A percentile compares a stretch with the other conserved stretches of the same genome.
These are phyloP conservation scores for Physocephala rufipes DNA, from an alignment of 2,888 invertebrate species.

Conservation along the genomic window DNA sequence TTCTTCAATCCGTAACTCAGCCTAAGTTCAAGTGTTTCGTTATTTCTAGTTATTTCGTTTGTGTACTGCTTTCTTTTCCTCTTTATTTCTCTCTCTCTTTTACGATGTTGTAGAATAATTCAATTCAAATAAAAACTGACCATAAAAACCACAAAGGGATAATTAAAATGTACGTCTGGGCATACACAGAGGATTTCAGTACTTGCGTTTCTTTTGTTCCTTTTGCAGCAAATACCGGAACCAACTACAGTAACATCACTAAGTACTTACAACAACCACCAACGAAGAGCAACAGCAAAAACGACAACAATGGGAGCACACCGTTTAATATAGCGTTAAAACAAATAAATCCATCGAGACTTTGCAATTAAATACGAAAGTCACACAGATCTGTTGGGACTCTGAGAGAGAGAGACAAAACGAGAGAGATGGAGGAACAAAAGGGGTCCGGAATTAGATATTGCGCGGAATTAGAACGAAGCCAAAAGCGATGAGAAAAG, in stretches of 20 bases:
- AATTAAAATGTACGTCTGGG: slow-evolving; percentile 29
- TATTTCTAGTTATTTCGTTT: no score
- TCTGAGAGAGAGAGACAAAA: no score
- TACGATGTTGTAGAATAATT: slow-evolving; percentile 1
- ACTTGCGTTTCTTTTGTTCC: not conserved
- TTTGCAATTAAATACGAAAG: not conserved
- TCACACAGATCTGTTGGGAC: not conserved
- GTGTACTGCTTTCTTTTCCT: not conserved
- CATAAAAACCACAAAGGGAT: slow-evolving; percentile 27
- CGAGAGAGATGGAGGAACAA: no score
- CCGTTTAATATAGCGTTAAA: no score
- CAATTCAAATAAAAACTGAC: slow-evolving; percentile 25
- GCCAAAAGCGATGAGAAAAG: not conserved
- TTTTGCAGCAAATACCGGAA: not conserved
- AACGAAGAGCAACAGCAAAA: not conserved
- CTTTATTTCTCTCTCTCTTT: not conserved
- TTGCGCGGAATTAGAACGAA: not conserved
- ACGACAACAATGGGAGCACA: not conserved
- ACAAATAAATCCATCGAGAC: no score
- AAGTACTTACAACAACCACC: not conserved
- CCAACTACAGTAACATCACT: not conserved
- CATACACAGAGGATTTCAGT: not conserved
- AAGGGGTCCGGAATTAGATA: not conserved
- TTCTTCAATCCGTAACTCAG: no score
- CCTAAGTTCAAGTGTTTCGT: no score